These are phyloP conservation scores for Prionailurus bengalensis DNA, from an alignment of 2,113 vertebrate species.

Conservation along the genomic window DNA sequence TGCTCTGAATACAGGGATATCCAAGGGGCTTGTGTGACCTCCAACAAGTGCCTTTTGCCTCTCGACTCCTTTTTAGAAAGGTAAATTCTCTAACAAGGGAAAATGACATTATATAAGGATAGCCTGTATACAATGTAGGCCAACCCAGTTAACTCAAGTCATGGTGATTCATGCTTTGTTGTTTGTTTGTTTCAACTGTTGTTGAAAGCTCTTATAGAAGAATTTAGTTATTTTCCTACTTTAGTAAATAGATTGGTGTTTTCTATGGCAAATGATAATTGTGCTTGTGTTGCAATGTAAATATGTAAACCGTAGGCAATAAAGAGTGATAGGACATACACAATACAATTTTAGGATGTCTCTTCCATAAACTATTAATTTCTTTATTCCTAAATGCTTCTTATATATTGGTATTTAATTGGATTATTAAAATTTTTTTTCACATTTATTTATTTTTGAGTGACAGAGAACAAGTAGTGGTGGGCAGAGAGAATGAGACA, in stretches of 20 bases:
- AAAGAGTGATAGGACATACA: not conserved
- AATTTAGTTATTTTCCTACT: slow-evolving; percentile 12
- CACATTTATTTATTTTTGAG: too few species aligned
- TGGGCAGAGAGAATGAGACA: too few species aligned
- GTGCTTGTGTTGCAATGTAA: not conserved
- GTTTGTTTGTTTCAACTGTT: not conserved
- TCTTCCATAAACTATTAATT: not conserved
- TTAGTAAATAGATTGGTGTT: not conserved
- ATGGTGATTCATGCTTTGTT: not conserved
- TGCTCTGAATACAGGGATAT: not conserved
- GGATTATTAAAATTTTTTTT: not conserved
- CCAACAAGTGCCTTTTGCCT: not conserved
- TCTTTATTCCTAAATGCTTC: not conserved
- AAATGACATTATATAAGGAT: not conserved
- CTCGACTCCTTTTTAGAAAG: not conserved
- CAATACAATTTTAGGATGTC: not conserved
- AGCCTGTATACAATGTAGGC: not conserved
- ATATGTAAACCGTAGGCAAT: not conserved
- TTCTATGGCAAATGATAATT: slow-evolving; percentile 4
- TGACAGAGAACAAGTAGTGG: too few species aligned
- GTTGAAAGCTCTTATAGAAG: not conserved
- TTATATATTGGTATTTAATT: not conserved
- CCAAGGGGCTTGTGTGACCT: not conserved
- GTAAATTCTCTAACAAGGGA: slow-evolving; percentile 19
- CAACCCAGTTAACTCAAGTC: not conserved